Conservation (phyloP, 2,113 vertebrate genomes). For the Oceanites oceanicus region DNA sequence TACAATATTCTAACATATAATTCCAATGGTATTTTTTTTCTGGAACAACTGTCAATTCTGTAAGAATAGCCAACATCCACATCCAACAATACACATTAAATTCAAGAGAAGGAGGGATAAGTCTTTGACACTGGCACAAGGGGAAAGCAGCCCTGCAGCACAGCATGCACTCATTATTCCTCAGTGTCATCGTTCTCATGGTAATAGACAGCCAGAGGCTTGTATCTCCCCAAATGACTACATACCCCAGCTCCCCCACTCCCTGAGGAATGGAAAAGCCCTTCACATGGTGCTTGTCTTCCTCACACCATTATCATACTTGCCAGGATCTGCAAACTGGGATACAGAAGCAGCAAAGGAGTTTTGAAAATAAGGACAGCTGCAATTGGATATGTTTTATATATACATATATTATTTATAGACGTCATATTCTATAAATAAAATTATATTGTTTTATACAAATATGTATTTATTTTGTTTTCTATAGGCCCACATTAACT, state of each 20-base stretch:
- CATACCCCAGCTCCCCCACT: background rate
- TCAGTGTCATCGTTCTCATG: background rate
- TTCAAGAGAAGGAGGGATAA: background rate
- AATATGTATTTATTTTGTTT: background rate
- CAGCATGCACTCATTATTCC: background rate
- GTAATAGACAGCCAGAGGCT: background rate
- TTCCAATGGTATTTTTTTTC: background rate
- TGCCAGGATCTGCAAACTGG: background rate
- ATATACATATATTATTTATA: background rate
- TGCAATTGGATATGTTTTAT: background rate
- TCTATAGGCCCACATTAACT: background rate
- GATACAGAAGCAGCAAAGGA: background rate
- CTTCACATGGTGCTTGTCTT: background rate
- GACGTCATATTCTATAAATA: background rate
- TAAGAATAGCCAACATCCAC: background rate
- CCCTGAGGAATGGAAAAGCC: background rate
- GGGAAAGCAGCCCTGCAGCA: slow-evolving; percentile 14
- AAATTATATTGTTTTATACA: background rate
- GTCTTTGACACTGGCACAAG: slow-evolving; percentile 11
- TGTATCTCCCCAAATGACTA: background rate
- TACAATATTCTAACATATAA: background rate
- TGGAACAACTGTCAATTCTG: background rate
- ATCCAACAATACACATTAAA: background rate
- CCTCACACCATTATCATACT: background rate
- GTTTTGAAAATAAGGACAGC: background rate